These are phyloP conservation scores for Drosophila asahinai DNA, from an alignment of 1,140 invertebrate species.

Conservation along the genomic window DNA sequence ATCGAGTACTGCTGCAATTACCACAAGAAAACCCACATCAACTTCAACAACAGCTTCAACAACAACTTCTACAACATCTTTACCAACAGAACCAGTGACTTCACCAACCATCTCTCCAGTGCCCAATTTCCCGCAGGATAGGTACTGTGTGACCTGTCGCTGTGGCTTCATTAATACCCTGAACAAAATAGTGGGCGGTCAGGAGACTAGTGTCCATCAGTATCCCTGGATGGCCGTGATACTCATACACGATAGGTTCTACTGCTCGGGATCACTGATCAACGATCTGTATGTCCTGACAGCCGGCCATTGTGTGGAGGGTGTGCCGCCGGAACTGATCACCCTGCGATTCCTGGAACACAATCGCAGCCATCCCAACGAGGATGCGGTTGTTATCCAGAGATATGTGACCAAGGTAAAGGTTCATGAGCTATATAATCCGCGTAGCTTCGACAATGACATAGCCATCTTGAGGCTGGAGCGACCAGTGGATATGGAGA, in stretches of 20 bases:
- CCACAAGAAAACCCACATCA: background rate
- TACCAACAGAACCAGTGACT: conserved; percentile 8
- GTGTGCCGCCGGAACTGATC: conserved; percentile 88
- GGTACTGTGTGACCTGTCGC: conserved; percentile 85
- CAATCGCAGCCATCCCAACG: conserved; percentile 77
- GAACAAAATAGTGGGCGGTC: conserved; percentile 90
- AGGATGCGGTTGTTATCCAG: conserved; percentile 39
- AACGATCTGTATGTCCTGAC: conserved; percentile 85
- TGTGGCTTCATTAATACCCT: conserved; percentile 89
- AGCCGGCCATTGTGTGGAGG: conserved; percentile 73
- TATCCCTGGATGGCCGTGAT: conserved; percentile 92
- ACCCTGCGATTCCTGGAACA: conserved; percentile 90
- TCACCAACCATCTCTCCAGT: conserved; percentile 13
- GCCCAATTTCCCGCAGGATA: conserved; percentile 19
- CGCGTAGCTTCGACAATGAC: conserved; percentile 91
- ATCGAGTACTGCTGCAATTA: background rate
- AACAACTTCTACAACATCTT: background rate
- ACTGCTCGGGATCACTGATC: conserved; percentile 91
- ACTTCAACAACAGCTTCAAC: conserved; percentile 4
- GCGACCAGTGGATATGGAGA: conserved; percentile 87
- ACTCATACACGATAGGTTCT: conserved; percentile 89
- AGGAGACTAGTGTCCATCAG: conserved; percentile 88
- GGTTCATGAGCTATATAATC: conserved; percentile 89
- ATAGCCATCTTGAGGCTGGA: conserved; percentile 91
- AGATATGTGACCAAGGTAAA: conserved; percentile 65